A percentile compares a stretch with the other conserved stretches of the same genome.
Conservation (phyloP, 2,797 vertebrate genomes). For the Orestias chungarensis region DNA sequence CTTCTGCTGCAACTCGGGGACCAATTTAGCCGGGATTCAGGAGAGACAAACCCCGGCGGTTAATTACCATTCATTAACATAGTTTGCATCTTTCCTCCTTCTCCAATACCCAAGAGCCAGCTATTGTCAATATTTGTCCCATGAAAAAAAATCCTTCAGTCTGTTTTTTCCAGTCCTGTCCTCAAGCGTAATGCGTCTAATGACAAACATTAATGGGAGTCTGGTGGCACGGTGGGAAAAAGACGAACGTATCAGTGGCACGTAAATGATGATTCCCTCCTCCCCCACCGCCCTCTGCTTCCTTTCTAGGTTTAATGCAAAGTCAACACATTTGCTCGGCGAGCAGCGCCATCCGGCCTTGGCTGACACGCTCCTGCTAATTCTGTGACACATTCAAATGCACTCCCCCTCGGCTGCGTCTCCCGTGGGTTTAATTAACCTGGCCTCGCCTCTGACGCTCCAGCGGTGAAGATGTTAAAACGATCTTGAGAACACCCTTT, state of each 20-base stretch:
- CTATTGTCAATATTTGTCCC: constrained; percentile 88
- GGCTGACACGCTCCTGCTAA: constrained; percentile 66
- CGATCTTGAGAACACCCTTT: constrained; percentile 72
- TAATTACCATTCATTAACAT: constrained; percentile 90
- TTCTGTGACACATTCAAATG: constrained; percentile 82
- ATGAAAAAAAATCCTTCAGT: constrained; percentile 70
- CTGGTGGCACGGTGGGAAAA: too few species aligned
- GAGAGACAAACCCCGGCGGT: constrained; percentile 82
- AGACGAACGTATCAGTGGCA: too few species aligned
- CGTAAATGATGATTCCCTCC: too few species aligned
- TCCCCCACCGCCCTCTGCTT: constrained; percentile 15
- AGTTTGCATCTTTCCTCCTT: constrained; percentile 84
- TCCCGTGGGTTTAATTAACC: constrained; percentile 84
- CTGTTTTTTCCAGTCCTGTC: constrained; percentile 68
- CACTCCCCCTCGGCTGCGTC: constrained; percentile 52
- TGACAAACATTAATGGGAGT: constrained; percentile 84
- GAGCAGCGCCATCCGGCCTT: constrained; percentile 58
- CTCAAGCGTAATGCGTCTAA: constrained; percentile 75
- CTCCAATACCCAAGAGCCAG: constrained; percentile 77
- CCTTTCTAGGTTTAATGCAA: constrained; percentile 65
- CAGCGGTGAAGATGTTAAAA: constrained; percentile 78
- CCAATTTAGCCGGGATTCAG: constrained; percentile 85
- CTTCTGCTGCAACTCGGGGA: constrained; percentile 84
- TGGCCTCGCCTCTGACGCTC: constrained; percentile 76
- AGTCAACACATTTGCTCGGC: constrained; percentile 78